A percentile compares a stretch with the other conserved stretches of the same genome.
Evolutionary conservation across 2,888 invertebrate species (phyloP).

Genomic region (Fragum sueziense): DNA sequence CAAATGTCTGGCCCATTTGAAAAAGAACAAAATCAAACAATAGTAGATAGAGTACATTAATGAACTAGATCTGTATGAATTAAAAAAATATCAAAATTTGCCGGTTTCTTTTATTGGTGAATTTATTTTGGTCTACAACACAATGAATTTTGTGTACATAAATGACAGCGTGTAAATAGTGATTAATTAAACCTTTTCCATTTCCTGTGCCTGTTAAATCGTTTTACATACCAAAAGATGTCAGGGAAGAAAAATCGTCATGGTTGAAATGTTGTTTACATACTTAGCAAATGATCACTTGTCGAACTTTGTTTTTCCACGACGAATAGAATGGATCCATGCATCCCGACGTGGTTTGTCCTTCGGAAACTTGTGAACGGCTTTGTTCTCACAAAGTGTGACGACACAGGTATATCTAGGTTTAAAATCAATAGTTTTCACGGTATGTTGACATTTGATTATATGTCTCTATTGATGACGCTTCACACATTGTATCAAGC

Average conservation of each 20-base stretch:
- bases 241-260: neutral
- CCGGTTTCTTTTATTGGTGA: too few species aligned
- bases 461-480: neutral
- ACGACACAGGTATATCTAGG: conserved; percentile 2
- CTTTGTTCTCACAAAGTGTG: neutral
- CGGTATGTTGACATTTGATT: neutral
- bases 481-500: neutral
- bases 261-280: conserved; percentile 20
- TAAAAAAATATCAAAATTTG: too few species aligned
- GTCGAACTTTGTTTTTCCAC: conserved; percentile 18
- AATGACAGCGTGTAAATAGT: too few species aligned
- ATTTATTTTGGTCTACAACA: too few species aligned
- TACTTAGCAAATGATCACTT: conserved; percentile 13
- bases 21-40: too few species aligned
- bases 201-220: too few species aligned
- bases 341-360: neutral
- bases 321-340: conserved; percentile 9
- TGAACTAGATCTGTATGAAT: too few species aligned
- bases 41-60: too few species aligned
- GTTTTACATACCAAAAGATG: neutral
- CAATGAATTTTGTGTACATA: too few species aligned
- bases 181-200: too few species aligned
- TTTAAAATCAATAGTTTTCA: neutral
- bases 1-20: too few species aligned
- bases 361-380: neutral